phyloP scores from a whole-genome alignment of 2,888 invertebrate species.

The Leptarthrus brevirostris region DNA sequence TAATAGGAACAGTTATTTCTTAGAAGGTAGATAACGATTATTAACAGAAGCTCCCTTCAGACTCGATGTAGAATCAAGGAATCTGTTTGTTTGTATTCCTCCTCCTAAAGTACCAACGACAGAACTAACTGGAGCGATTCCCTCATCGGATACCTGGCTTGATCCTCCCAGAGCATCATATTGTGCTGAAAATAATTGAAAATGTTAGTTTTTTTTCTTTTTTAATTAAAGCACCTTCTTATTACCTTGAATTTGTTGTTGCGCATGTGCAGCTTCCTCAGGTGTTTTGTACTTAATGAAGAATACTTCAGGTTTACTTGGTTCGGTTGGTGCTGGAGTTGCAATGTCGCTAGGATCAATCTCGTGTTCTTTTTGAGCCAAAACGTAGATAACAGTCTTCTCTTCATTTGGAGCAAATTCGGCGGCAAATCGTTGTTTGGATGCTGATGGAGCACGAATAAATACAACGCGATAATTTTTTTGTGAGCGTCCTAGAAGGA shows the following conservation, averaged over 20 bases:
- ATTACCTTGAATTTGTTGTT: slow-evolving; percentile 53
- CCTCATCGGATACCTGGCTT: slow-evolving; percentile 49
- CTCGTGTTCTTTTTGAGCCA: slow-evolving; percentile 53
- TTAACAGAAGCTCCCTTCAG: background rate
- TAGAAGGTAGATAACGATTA: slow-evolving; percentile 34
- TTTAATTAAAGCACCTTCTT: background rate
- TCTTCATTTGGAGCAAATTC: slow-evolving; percentile 52
- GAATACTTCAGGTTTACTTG: slow-evolving; percentile 54
- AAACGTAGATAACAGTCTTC: slow-evolving; percentile 55
- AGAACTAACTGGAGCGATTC: slow-evolving; percentile 51
- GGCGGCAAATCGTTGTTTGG: slow-evolving; percentile 46
- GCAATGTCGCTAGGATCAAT: slow-evolving; percentile 47
- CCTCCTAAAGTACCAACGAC: slow-evolving; percentile 50
- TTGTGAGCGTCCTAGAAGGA: slow-evolving; percentile 62
- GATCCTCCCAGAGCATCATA: slow-evolving; percentile 52
- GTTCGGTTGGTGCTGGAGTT: slow-evolving; percentile 52
- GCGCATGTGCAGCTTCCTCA: slow-evolving; percentile 53
- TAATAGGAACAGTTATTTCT: slow-evolving; percentile 24
- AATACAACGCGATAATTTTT: slow-evolving; percentile 67
- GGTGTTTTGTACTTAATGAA: slow-evolving; percentile 54
- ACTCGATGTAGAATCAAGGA: background rate
- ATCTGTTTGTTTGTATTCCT: background rate
- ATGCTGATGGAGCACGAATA: slow-evolving; percentile 62
- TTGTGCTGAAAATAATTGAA: slow-evolving; percentile 48
- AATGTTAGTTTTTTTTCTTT: slow-evolving; percentile 8